A percentile compares a stretch with the other conserved stretches of the same genome.
Evolutionary conservation across 2,797 vertebrate species (phyloP).

Genomic region (Sciurus carolinensis): DNA sequence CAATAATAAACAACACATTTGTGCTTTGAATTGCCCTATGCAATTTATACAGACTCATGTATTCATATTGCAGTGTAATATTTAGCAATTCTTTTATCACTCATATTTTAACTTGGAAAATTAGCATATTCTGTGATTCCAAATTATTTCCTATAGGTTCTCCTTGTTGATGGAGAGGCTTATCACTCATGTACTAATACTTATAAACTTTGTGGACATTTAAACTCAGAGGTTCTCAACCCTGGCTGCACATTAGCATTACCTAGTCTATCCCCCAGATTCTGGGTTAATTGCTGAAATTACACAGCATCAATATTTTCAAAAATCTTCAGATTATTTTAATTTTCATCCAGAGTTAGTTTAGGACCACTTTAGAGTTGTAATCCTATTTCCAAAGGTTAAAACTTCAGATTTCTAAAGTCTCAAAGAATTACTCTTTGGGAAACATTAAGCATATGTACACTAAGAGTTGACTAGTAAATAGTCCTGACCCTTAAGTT

Average conservation of each 20-base stretch:
- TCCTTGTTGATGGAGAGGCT: not conserved
- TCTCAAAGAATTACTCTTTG: not conserved
- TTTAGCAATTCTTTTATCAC: constrained; percentile 1
- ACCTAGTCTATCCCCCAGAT: rapidly evolving
- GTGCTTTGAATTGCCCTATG: not conserved
- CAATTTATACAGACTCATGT: not conserved
- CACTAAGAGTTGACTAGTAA: not conserved
- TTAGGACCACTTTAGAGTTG: not conserved
- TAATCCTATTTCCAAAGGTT: constrained; percentile 6
- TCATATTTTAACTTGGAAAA: constrained; percentile 42
- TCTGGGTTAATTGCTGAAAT: constrained; percentile 1
- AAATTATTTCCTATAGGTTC: constrained; percentile 16
- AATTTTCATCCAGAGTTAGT: constrained; percentile 12
- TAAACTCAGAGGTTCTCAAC: not conserved
- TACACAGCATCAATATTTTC: not conserved
- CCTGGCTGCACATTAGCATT: not conserved
- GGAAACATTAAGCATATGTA: not conserved
- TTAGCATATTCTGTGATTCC: constrained; percentile 48
- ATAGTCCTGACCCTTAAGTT: not conserved
- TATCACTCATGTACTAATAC: not conserved
- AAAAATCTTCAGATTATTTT: constrained; percentile 16
- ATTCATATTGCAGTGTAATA: not conserved
- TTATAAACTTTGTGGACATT: not conserved
- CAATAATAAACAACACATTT: not conserved
- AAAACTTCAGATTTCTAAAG: constrained; percentile 60